Conservation (phyloP, 1,140 invertebrate genomes). For the Phortica variegata region DNA sequence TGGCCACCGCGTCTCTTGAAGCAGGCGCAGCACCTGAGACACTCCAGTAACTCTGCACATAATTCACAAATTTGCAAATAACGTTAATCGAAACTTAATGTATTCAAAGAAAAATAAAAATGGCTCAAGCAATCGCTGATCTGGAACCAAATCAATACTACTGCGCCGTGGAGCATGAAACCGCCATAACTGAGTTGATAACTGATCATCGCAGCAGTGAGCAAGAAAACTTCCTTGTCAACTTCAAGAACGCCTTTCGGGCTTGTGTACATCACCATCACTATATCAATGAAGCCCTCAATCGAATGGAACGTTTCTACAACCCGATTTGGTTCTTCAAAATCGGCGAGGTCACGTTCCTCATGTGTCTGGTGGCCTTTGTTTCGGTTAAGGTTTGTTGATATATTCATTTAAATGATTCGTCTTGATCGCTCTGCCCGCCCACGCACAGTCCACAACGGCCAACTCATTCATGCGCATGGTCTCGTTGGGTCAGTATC, state of each 20-base stretch:
- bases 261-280: conserved; percentile 33
- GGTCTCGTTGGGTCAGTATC: conserved; percentile 40
- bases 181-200: not conserved
- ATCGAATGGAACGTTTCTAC: conserved; percentile 40
- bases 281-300: conserved; percentile 26
- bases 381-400: conserved; percentile 37
- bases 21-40: conserved; percentile 14
- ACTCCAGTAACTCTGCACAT: not conserved
- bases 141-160: conserved; percentile 34
- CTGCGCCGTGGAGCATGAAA: conserved; percentile 15
- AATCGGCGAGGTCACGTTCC: conserved; percentile 40
- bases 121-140: conserved; percentile 26
- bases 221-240: conserved; percentile 8
- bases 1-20: conserved; percentile 36
- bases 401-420: not conserved
- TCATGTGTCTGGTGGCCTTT: conserved; percentile 44
- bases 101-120: conserved; percentile 16
- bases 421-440: not conserved
- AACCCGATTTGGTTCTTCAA: conserved; percentile 49
- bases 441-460: conserved; percentile 22
- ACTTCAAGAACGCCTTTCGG: conserved; percentile 25
- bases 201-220: no score
- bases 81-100: no score
- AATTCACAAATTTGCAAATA: no score
- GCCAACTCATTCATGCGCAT: conserved; percentile 42